Conservation (phyloP, 2,797 vertebrate species). For the Buceros bicornis region DNA sequence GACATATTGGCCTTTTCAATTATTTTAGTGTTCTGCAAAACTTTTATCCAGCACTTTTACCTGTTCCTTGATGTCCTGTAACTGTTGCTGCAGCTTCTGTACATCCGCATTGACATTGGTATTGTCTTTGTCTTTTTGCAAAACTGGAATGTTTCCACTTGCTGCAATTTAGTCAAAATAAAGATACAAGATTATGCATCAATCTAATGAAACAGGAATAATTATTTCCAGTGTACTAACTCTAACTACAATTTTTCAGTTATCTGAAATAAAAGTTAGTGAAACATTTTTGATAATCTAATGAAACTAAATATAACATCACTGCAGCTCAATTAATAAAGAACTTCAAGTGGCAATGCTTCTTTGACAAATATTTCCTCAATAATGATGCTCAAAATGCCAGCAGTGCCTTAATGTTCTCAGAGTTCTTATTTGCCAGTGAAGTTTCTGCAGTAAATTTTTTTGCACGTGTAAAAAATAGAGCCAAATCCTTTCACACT, state of each 20-base stretch:
- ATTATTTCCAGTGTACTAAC: not conserved
- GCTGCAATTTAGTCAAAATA: constrained; percentile 81
- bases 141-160: constrained; percentile 93
- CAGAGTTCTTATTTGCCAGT: not conserved
- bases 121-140: constrained; percentile 98
- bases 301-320: not conserved
- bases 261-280: not conserved
- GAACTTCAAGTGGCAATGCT: not conserved
- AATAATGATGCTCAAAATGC: not conserved
- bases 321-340: not conserved
- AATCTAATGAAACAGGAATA: not conserved
- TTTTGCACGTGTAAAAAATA: not conserved
- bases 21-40: not conserved
- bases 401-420: not conserved
- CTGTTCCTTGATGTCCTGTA: constrained; percentile 99
- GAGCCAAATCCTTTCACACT: not conserved
- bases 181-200: not conserved
- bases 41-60: constrained; percentile 74
- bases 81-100: constrained; percentile 97
- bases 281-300: not conserved
- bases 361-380: not conserved
- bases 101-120: constrained; percentile 99
- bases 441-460: not conserved
- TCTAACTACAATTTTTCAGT: not conserved
- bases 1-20: not conserved